Conservation (phyloP, 2,888 invertebrate genomes). For the Escarpia spicata region DNA sequence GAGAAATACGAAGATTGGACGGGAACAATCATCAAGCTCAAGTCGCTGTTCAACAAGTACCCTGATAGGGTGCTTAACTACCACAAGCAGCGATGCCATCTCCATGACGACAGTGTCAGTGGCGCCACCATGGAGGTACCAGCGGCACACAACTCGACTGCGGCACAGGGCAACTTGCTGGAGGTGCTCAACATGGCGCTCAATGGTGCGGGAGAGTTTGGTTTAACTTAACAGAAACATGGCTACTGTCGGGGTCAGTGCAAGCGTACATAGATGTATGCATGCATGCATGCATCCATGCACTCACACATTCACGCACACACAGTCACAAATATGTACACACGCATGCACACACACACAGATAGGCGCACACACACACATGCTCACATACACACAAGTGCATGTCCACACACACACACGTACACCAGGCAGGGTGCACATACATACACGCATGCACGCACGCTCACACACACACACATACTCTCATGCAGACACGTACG, state of each 20-base stretch:
- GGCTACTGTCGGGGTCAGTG: too few relatives aligned
- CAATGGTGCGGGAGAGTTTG: conserved; percentile 75
- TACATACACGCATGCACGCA: too few relatives aligned
- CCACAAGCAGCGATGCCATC: conserved; percentile 72
- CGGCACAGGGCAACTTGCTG: conserved; percentile 92
- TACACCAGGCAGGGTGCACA: too few relatives aligned
- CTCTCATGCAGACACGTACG: too few relatives aligned
- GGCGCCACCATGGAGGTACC: conserved; percentile 32
- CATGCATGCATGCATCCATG: too few relatives aligned
- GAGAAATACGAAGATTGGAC: conserved; percentile 98
- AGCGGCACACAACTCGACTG: conserved; percentile 64
- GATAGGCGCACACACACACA: too few relatives aligned
- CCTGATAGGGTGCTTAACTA: conserved; percentile 87
- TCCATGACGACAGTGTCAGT: conserved; percentile 22
- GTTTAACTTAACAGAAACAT: background rate
- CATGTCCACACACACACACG: too few relatives aligned
- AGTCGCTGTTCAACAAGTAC: conserved; percentile 90
- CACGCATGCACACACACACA: too few relatives aligned
- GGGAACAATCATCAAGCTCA: conserved; percentile 84
- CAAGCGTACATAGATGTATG: background rate
- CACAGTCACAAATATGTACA: too few relatives aligned
- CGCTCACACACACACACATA: too few relatives aligned
- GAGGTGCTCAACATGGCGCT: conserved; percentile 99
- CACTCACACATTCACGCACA: too few relatives aligned
- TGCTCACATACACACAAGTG: too few relatives aligned